Conservation (phyloP, 2,797 vertebrate species). For the Coregonus ussuriensis region DNA sequence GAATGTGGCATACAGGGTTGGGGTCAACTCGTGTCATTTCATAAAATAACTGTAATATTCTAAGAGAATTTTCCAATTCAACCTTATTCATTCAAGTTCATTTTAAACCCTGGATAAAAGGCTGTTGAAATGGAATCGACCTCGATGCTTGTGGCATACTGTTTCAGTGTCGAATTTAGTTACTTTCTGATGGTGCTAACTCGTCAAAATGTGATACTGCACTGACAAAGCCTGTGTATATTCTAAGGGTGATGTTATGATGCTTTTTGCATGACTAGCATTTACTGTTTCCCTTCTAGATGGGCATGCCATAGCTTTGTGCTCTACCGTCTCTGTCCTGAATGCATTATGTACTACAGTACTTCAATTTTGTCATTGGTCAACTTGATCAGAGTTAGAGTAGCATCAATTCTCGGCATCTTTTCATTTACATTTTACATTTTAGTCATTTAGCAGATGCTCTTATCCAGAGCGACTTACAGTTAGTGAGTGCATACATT, state of each 20-base stretch:
- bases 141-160: slow-evolving; percentile 51
- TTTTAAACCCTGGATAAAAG: neutral
- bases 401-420: neutral
- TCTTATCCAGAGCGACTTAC: too few relatives aligned
- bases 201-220: slow-evolving; percentile 51
- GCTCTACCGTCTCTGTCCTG: neutral
- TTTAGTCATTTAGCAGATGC: too few relatives aligned
- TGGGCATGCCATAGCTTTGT: neutral
- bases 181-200: slow-evolving; percentile 66
- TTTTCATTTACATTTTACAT: neutral
- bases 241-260: slow-evolving; percentile 49
- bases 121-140: slow-evolving; percentile 42
- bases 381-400: neutral
- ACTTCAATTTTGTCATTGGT: neutral
- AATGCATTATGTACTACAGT: neutral
- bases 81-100: neutral
- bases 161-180: slow-evolving; percentile 45
- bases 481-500: too few relatives aligned
- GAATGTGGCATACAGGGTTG: slow-evolving; percentile 41
- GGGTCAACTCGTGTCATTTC: slow-evolving; percentile 45
- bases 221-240: slow-evolving; percentile 43
- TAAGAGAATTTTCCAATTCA: neutral
- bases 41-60: slow-evolving; percentile 17
- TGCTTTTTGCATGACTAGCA: slow-evolving; percentile 60
- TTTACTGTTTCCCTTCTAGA: slow-evolving; percentile 16